These are phyloP conservation scores for Drosophila tani DNA, from an alignment of 1,140 invertebrate genomes.

Conservation along the genomic window DNA sequence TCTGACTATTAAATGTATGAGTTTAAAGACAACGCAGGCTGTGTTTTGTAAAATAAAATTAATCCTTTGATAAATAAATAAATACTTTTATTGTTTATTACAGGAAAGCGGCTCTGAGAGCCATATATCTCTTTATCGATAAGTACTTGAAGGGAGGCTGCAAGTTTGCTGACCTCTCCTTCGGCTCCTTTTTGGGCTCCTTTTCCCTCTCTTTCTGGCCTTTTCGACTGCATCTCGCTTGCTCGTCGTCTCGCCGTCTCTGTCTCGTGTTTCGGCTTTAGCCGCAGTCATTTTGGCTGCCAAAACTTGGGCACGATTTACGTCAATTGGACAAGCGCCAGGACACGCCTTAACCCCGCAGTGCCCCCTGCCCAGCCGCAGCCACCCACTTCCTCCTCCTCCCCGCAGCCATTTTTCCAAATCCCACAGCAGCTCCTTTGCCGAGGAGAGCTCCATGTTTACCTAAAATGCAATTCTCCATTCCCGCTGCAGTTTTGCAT, in stretches of 20 bases:
- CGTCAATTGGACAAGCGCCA: conserved; percentile 74
- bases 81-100: no score
- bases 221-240: background rate
- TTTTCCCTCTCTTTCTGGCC: background rate
- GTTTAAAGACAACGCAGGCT: background rate
- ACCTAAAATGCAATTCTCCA: conserved; percentile 73
- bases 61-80: no score
- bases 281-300: conserved; percentile 74
- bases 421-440: conserved; percentile 29
- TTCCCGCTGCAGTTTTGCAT: conserved; percentile 64
- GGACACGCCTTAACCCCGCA: conserved; percentile 54
- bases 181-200: conserved; percentile 7
- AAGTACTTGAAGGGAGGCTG: conserved; percentile 1
- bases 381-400: background rate
- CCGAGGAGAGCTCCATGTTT: conserved; percentile 52
- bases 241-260: background rate
- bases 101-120: no score
- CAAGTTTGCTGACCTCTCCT: conserved; percentile 66
- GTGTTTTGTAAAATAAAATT: background rate
- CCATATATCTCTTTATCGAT: background rate
- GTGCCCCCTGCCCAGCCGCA: conserved; percentile 4
- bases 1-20: background rate
- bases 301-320: conserved; percentile 78
- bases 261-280: conserved; percentile 45
- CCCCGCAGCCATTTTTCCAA: conserved; percentile 2